Conservation (phyloP, 2,113 vertebrate genomes). For the Laticauda colubrina region DNA sequence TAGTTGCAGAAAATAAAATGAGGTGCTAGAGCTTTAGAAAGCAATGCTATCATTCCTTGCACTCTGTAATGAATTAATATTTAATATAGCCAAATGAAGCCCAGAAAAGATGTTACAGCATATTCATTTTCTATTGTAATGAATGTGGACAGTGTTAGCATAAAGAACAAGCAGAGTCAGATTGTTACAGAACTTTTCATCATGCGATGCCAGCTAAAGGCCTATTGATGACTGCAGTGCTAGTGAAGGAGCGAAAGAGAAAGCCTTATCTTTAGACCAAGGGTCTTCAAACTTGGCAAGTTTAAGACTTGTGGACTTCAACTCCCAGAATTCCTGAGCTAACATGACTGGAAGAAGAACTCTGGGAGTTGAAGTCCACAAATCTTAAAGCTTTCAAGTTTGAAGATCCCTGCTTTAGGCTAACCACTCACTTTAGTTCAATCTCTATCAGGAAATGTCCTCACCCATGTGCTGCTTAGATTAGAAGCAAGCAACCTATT, state of each 20-base stretch:
- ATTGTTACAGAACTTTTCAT: background rate
- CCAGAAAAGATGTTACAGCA: background rate
- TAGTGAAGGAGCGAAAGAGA: background rate
- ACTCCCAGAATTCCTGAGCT: too few species aligned
- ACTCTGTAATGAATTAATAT: conserved; percentile 34
- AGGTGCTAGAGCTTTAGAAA: background rate
- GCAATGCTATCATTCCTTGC: conserved; percentile 3
- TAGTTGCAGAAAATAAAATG: background rate
- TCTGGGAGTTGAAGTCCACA: too few species aligned
- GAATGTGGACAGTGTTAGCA: background rate
- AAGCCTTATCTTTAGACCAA: background rate
- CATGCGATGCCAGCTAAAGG: background rate
- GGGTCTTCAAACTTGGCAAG: too few species aligned
- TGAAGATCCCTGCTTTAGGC: too few species aligned
- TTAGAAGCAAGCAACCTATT: background rate
- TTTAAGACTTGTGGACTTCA: too few species aligned
- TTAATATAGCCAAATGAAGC: conserved; percentile 36
- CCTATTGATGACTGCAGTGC: background rate
- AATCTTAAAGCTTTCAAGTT: too few species aligned
- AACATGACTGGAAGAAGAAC: too few species aligned
- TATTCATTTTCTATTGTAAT: conserved; percentile 25
- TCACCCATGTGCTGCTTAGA: background rate
- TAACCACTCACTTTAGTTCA: background rate
- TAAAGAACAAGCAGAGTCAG: background rate
- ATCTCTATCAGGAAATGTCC: background rate